These are phyloP conservation scores for Bradynema listronoti DNA, from an alignment of 1,140 invertebrate species.

Conservation along the genomic window DNA sequence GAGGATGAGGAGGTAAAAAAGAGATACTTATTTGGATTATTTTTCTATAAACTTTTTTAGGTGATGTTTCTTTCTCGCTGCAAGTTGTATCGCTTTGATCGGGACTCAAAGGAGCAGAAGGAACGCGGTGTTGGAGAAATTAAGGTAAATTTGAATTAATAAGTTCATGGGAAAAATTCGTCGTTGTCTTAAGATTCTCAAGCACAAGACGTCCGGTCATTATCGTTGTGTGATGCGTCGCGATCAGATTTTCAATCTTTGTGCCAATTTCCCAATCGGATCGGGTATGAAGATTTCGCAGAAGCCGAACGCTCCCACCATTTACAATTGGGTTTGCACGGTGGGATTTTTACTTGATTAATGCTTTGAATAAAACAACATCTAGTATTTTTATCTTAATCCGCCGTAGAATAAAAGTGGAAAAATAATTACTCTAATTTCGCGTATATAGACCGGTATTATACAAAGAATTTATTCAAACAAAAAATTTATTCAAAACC, in stretches of 20 bases:
- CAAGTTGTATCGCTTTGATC: slow-evolving; percentile 47
- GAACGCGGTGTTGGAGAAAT: slow-evolving; percentile 61
- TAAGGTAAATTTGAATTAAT: slow-evolving; percentile 44
- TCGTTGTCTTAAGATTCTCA: slow-evolving; percentile 15
- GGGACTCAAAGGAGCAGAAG: slow-evolving; percentile 59
- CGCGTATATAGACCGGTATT: too few relatives aligned
- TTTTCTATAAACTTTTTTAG: too few relatives aligned
- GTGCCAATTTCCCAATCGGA: slow-evolving; percentile 57
- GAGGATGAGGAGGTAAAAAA: slow-evolving; percentile 3
- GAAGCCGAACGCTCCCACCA: slow-evolving; percentile 20
- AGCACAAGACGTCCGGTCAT: slow-evolving; percentile 14
- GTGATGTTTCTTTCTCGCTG: slow-evolving; percentile 39
- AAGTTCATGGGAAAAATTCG: background rate
- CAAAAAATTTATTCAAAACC: too few relatives aligned
- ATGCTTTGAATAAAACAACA: too few relatives aligned
- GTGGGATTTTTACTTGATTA: slow-evolving; percentile 5
- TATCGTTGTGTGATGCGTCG: slow-evolving; percentile 59
- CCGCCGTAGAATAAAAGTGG: too few relatives aligned
- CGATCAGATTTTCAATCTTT: slow-evolving; percentile 61
- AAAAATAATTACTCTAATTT: too few relatives aligned
- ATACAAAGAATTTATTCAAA: too few relatives aligned
- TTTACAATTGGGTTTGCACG: slow-evolving; percentile 29
- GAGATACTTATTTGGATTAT: too few relatives aligned
- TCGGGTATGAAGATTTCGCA: slow-evolving; percentile 14
- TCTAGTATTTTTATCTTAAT: too few relatives aligned